Percentiles rank a stretch among this genome's conserved stretches.
Evolutionary conservation across 2,888 invertebrate genomes (phyloP).

Genomic region (Lycocerus yunnanus): DNA sequence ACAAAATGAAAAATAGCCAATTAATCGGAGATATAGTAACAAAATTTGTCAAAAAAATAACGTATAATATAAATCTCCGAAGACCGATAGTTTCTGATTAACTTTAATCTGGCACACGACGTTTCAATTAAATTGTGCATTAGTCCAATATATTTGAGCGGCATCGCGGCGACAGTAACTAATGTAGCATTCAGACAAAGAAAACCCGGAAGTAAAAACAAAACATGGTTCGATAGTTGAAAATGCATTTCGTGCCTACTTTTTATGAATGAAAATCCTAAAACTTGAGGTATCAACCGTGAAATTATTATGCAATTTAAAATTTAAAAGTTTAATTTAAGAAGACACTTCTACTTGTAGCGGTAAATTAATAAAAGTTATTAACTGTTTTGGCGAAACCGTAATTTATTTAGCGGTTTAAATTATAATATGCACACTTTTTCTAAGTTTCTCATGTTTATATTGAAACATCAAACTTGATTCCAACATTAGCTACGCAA

Average conservation of each 20-base stretch:
- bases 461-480: background rate
- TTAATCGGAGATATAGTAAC: background rate
- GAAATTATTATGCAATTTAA: background rate
- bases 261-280: background rate
- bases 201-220: background rate
- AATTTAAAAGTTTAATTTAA: background rate
- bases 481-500: background rate
- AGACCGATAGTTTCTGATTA: conserved; percentile 13
- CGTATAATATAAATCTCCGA: conserved; percentile 6
- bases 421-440: background rate
- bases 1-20: background rate
- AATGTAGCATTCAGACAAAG: conserved; percentile 1
- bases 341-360: conserved; percentile 1
- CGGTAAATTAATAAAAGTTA: conserved; percentile 5
- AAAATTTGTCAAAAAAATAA: background rate
- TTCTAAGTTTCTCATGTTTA: background rate
- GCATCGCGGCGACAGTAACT: conserved; percentile 15
- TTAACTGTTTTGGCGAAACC: background rate
- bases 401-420: conserved; percentile 2
- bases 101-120: conserved; percentile 5
- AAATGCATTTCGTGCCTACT: background rate
- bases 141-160: conserved; percentile 7
- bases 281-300: background rate
- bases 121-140: conserved; percentile 15
- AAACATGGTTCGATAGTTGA: background rate